These are phyloP conservation scores for Parnassius mnemosyne DNA, from an alignment of 2,888 invertebrate species.

Conservation along the genomic window DNA sequence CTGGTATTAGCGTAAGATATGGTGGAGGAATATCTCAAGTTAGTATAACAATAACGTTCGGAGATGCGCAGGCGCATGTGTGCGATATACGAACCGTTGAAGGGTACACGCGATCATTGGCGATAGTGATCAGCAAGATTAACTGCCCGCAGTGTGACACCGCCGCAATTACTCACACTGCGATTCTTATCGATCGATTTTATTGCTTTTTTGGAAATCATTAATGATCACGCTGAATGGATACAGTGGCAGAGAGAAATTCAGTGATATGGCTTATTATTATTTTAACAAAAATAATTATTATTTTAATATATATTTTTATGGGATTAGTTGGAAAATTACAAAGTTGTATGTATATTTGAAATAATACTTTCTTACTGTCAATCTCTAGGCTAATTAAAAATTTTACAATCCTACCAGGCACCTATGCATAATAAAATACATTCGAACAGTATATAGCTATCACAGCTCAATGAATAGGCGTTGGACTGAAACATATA, in stretches of 20 bases:
- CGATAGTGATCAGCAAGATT: slow-evolving; percentile 73
- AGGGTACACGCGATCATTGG: slow-evolving; percentile 66
- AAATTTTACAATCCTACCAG: too few relatives aligned
- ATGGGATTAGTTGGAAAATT: too few relatives aligned
- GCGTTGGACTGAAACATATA: too few relatives aligned
- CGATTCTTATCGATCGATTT: slow-evolving; percentile 63
- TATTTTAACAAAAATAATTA: too few relatives aligned
- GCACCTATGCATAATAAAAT: too few relatives aligned
- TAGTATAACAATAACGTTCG: slow-evolving; percentile 45
- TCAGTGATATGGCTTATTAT: background rate
- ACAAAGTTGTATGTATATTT: too few relatives aligned
- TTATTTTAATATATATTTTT: too few relatives aligned
- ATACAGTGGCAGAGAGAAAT: slow-evolving; percentile 3
- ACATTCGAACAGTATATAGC: too few relatives aligned
- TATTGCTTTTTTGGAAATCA: slow-evolving; percentile 37
- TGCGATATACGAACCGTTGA: slow-evolving; percentile 40
- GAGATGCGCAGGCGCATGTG: slow-evolving; percentile 36
- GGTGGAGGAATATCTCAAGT: slow-evolving; percentile 35
- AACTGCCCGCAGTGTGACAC: slow-evolving; percentile 67
- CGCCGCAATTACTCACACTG: slow-evolving; percentile 70
- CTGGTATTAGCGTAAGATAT: slow-evolving; percentile 41
- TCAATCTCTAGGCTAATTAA: too few relatives aligned
- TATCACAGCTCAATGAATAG: too few relatives aligned
- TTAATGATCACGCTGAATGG: slow-evolving; percentile 23
- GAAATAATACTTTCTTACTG: too few relatives aligned